Base-by-base conservation (phyloP, 1,140 invertebrate species). In the Pseudomyrmex dendroicus region DNA sequence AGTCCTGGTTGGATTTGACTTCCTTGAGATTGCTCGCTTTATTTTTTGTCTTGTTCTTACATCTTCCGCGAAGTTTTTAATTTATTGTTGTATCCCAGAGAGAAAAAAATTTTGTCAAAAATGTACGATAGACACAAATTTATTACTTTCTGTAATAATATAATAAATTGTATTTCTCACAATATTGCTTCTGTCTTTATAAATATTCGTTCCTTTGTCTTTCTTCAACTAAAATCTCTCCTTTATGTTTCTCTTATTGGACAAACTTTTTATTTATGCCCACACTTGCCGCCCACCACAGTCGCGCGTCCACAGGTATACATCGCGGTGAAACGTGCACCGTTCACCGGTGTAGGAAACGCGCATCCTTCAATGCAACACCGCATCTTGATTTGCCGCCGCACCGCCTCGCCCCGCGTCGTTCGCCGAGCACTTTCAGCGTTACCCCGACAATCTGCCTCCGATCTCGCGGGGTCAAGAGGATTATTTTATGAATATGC, bases 401-500 rank as follows among this genome's bases (percentile, higher is more conserved):
- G 73, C 76, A 54, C 66, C 72, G 48, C 63, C 73, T 80, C 74
- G 78, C 57, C 86, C 70, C 78, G 7, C 20, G 48, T 20, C 82
- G 74, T n/a, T 59, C 61, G 20, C 82, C 52, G 62, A 77, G 73
- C 82, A 77, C 82, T 68, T 70, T 80, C 74, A 64, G 52, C 82
- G 72, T 76, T 76, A 80, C 83, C 56, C 7, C 46, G 74, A 54
- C 72, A 89, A 89, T 89, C 88, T 82, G 80, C 68, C 84, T 73
- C 62, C 74, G 87, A 89, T 89, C 87, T 88, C 84, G 84, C 88
- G 87, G 82, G 88, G 87, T 89, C 88, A 89, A 86, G 82, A 84
- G 80, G 87, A 89, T 89, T 89, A 89, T 89, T 84, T 89, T 86
- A 89, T 89, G 88, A 89, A 89, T 89, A 89, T 89, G 82, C 87